Conservation (phyloP, 2,888 invertebrate genomes). For the Portevinia maculata region DNA sequence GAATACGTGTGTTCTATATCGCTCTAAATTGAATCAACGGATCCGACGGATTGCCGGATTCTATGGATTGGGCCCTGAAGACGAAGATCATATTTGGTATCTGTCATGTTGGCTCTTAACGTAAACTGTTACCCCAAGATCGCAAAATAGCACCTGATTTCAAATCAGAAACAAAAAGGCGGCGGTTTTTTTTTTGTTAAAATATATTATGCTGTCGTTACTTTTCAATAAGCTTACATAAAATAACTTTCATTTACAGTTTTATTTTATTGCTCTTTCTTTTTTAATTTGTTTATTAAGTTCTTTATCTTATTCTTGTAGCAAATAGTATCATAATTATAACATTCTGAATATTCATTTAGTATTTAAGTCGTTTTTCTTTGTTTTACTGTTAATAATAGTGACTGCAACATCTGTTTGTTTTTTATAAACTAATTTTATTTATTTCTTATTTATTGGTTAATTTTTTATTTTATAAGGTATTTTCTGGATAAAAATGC, state of each 20-base stretch:
- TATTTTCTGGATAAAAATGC: constrained; percentile 25
- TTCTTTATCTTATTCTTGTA: constrained; percentile 26
- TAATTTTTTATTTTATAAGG: constrained; percentile 7
- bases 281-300: background rate
- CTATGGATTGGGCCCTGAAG: too few species aligned
- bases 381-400: constrained; percentile 30
- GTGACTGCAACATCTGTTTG: constrained; percentile 28
- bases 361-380: constrained; percentile 4
- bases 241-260: constrained; percentile 55
- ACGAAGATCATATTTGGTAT: too few species aligned
- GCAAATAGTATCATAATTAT: constrained; percentile 37
- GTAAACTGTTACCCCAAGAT: background rate
- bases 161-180: background rate
- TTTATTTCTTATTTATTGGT: background rate
- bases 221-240: constrained; percentile 54
- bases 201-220: constrained; percentile 56
- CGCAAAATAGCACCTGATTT: too few species aligned
- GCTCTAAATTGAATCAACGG: too few species aligned
- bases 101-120: too few species aligned
- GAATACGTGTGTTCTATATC: too few species aligned
- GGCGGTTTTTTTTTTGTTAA: constrained; percentile 32
- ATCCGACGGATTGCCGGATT: too few species aligned
- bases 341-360: constrained; percentile 17
- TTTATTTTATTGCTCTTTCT: constrained; percentile 2
- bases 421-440: background rate